Percentiles rank a stretch among this genome's conserved stretches.
Evolutionary conservation across 1,140 invertebrate species (phyloP).

Genomic region (Ephestia elutella): DNA sequence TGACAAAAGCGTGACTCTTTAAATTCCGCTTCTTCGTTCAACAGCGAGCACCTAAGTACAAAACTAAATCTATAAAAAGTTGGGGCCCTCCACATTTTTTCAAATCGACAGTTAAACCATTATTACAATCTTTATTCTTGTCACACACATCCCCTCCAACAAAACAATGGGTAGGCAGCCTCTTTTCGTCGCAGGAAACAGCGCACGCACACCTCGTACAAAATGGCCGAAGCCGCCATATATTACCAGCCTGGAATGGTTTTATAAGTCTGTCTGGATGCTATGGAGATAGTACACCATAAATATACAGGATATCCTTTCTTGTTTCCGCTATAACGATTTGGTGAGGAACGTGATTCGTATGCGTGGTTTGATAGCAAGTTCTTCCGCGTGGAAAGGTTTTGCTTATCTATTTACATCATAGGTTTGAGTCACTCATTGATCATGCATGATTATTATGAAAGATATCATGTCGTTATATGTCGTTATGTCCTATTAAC

Average conservation of each 20-base stretch:
- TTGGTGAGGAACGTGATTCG: conserved; percentile 43
- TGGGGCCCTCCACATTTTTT: conserved; percentile 31
- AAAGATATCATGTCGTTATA: too few species aligned
- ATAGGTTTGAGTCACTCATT: too few species aligned
- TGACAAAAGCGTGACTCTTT: neutral
- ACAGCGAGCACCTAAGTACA: too few species aligned
- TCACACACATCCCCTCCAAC: conserved; percentile 58
- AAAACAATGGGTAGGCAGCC: conserved; percentile 66
- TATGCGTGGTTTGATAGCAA: conserved; percentile 18
- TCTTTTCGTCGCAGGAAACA: conserved; percentile 67
- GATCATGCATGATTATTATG: too few species aligned
- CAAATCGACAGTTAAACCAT: conserved; percentile 45
- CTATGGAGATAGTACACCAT: conserved; percentile 59
- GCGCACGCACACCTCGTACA: conserved; percentile 55
- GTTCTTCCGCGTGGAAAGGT: conserved; percentile 8
- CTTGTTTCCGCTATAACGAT: conserved; percentile 42
- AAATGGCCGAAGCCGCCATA: conserved; percentile 52
- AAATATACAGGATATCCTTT: conserved; percentile 63
- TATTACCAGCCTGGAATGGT: conserved; percentile 33
- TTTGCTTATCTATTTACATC: too few species aligned
- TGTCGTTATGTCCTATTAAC: too few species aligned
- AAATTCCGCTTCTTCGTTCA: too few species aligned
- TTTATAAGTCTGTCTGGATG: conserved; percentile 57
- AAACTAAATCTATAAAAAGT: neutral
- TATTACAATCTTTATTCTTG: conserved; percentile 41